Conservation (phyloP, 2,888 invertebrate genomes). For the Sphecodes monilicornis region DNA sequence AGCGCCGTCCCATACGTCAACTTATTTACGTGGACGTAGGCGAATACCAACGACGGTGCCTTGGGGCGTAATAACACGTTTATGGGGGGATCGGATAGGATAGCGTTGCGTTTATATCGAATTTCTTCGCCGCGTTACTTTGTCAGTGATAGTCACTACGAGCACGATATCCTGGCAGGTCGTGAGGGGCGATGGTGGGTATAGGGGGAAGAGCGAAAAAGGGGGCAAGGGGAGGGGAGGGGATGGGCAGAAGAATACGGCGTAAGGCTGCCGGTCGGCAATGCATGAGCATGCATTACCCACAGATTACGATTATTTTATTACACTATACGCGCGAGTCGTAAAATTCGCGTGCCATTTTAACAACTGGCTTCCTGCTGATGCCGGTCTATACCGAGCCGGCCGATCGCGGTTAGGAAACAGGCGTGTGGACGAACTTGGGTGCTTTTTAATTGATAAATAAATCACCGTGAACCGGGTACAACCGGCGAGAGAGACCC, state of each 20-base stretch:
- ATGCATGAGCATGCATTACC: conserved; percentile 69
- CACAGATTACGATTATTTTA: conserved; percentile 75
- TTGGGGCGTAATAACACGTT: conserved; percentile 60
- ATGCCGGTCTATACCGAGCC: conserved; percentile 46
- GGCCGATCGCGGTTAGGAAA: conserved; percentile 44
- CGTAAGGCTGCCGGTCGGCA: conserved; percentile 68
- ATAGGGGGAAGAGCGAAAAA: neutral
- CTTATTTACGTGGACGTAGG: conserved; percentile 59
- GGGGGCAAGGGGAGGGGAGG: neutral
- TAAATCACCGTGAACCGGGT: conserved; percentile 60
- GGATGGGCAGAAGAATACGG: conserved; percentile 31
- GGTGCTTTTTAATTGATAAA: conserved; percentile 70
- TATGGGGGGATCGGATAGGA: conserved; percentile 52
- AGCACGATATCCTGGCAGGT: conserved; percentile 33
- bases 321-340: conserved; percentile 71
- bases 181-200: neutral
- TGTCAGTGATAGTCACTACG: conserved; percentile 62
- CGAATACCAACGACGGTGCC: conserved; percentile 34
- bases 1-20: conserved; percentile 41
- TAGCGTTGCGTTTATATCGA: conserved; percentile 62
- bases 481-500: neutral
- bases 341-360: conserved; percentile 74
- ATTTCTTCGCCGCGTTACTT: conserved; percentile 64
- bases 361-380: conserved; percentile 74
- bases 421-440: conserved; percentile 48